Base-by-base conservation (phyloP, 2,888 invertebrate genomes). In the Anorthoa munda region DNA sequence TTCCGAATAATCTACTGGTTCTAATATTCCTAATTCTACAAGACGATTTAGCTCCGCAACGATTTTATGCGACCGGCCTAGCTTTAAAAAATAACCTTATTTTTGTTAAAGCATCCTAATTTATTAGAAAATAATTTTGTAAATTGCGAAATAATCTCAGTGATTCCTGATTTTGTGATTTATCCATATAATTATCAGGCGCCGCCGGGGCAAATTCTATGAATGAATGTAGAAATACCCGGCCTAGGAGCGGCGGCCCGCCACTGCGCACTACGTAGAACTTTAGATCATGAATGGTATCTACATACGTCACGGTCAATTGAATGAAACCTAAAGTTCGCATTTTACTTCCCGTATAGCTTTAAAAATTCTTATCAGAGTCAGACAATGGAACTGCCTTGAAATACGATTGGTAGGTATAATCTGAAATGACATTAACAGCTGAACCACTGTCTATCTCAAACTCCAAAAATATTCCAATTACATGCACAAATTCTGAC, bases 81-180 rank as follows among this genome's bases (percentile, higher is more conserved):
- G 45, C 60, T 60, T 60, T 60, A 60, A 60, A 60, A 60, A 60
- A 60, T 58, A 58, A 58, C 58, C 21, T 46, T 45, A 61, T 46
- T 23, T 46, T 61, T 48, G 21, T 61, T 61, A 9, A 61, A 61
- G n/a, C 31, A 31, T 18, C 58, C 31, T 58, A 58, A 58, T 12
- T 31, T 18, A 58, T 7, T 58, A 9, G 31, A 31, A n/a, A n/a
- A n/a, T n/a, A n/a, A n/a, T n/a, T n/a, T n/a, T n/a, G n/a, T n/a
- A n/a, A n/a, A n/a, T n/a, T 56, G 26, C 2, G 56, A 18, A 58
- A 31, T 58, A 31, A 58, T 39, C 4, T 59, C 12, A 12, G 1
- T n/a, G 3, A 55, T 59, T 9, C n/a, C n/a, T n/a, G 39, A 59
- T 59, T 15, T 7, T 39, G 39, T 15, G 39, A 7, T n/a, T 39